Evolutionary conservation across 2,888 invertebrate genomes (phyloP).

Genomic region (Alentia gelatinosa): DNA sequence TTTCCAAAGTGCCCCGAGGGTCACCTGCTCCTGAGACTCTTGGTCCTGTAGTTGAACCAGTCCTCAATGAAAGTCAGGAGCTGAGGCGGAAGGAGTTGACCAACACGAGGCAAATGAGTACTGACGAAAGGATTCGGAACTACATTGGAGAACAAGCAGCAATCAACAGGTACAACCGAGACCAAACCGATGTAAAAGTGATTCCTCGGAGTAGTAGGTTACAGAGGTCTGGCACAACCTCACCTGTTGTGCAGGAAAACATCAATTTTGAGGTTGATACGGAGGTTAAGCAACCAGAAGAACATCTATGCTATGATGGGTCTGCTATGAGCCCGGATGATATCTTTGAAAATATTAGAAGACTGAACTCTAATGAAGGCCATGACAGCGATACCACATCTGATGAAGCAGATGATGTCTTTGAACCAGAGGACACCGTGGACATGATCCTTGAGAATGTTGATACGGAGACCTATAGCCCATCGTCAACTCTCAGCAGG

Average conservation of each 20-base stretch:
- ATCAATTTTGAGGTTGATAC: too few species aligned
- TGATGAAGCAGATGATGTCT: constrained; percentile 41
- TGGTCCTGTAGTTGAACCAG: constrained; percentile 22
- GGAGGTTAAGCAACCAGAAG: too few species aligned
- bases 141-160: constrained; percentile 38
- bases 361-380: background rate
- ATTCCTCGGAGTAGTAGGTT: too few species aligned
- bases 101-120: background rate
- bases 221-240: too few species aligned
- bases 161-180: background rate
- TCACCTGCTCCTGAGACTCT: background rate
- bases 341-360: background rate
- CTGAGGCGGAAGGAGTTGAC: background rate
- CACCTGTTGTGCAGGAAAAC: background rate
- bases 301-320: too few species aligned
- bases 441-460: constrained; percentile 54
- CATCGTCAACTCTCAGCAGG: constrained; percentile 41
- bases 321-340: background rate
- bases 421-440: constrained; percentile 42
- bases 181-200: background rate
- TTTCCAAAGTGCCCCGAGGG: background rate
- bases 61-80: background rate
- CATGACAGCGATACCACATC: background rate
- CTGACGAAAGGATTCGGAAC: background rate
- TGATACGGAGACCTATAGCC: constrained; percentile 52